Base-by-base conservation (phyloP, 2,113 vertebrate genomes). In the Tautogolabrus adspersus region DNA sequence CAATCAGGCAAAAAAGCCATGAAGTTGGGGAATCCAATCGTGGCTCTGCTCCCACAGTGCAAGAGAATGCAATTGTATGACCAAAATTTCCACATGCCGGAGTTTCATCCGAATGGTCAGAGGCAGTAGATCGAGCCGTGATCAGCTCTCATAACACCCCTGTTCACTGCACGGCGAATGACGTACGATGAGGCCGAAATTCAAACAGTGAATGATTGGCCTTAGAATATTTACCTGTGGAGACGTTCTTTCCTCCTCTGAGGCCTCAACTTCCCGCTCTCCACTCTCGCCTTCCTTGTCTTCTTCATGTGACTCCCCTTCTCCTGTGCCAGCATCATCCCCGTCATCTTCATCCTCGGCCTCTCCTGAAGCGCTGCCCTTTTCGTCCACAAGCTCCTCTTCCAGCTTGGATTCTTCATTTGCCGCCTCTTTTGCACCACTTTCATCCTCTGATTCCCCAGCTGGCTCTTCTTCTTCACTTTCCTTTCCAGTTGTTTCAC, bases 181-280 rank as follows among this genome's bases (percentile, higher is more conserved):
- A 6, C 30, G 30, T 34, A 34, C 30, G 6, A 34, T 34, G 30
- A 34, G 30, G 30, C 30, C 3, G 30, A 34, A 34, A 34, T 34
- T 6, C 30, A 5, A 34, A 34, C 30, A 34, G 30, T 34, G 30
- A 34, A 34, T 6, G 30, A 34, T 6, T 3, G 6, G 30, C 30
- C 30, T 42, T 10, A 42, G 40, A 11, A 11, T 11, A 42, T 42
- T 42, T 42, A 91, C 89, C 89, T 88, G 66, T 30, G 46, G 10
- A 0, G 85, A 87, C 38, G 49, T 16, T 71, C 23, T 61, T 15
- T 89, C 91, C 57, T 87, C 87, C 8, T 77, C 78, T 12, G 74
- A 76, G 5, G 57, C 72, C 15, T 68, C 68, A 10, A 13, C 68
- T 56, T 72, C 76, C 56, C 60, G 23, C 19, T 77, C 77, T 21